Base-by-base conservation (phyloP, 2,888 invertebrate genomes). In the Pyrgus malvae region DNA sequence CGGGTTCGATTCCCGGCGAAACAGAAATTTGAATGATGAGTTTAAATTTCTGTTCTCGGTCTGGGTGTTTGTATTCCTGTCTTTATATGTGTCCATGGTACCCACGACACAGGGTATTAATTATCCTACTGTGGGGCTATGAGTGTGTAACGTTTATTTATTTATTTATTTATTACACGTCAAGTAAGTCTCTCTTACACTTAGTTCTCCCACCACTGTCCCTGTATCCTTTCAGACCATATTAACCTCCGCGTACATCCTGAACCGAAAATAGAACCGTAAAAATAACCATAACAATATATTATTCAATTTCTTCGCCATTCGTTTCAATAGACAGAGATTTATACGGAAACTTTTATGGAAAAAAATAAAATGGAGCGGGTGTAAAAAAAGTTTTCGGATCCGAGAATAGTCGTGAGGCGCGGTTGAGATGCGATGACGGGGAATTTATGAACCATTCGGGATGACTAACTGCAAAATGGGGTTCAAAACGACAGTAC, bases 371-470 rank as follows among this genome's bases (percentile, higher is more conserved):
- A 51, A 44, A 42, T 61, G 57, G 56, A 55, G 57, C 56, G 57
- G 29, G 3, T 6, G 12, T 29, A 55, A 58, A 48, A 56, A 56
- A 29, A 51, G 29, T 50, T 38, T 49, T n/a, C 12, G 44, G 33
- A 50, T 58, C 59, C 54, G 57, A 48, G 74, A 88, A 88, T 88
- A 88, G 83, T 74, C 66, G 59, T n/a, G 50, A 74, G 67, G 74
- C 66, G 70, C 67, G 71, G 74, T 38, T 11, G 72, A 69, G 70
- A 65, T 61, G 76, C 80, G 85, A 78, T 83, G 88, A 89, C 88
- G 82, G 83, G 71, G 80, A 80, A 89, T 89, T 89, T 89, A 89
- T 89, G 78, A 87, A 78, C 84, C 86, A 82, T 83, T 84, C 79
- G 65, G 72, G 70, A 81, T 87, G 88, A 89, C 77, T 78, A 81